Evolutionary conservation across 2,797 vertebrate species (phyloP).

Genomic region (Typhlichthys eigenmanni): DNA sequence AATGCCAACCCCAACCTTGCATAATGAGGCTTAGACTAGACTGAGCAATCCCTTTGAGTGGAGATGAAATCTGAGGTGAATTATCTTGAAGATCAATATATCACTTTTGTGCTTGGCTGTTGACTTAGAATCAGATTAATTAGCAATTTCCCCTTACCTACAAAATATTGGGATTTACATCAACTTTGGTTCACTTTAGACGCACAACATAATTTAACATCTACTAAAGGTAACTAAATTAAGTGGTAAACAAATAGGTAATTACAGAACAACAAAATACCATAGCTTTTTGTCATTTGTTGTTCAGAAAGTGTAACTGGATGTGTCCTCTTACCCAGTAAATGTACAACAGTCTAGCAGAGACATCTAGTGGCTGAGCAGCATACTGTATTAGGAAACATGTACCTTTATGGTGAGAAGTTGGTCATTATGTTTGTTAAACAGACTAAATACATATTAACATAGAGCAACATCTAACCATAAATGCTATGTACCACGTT

Average conservation of each 20-base stretch:
- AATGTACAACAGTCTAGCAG: conserved; percentile 41
- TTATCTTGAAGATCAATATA: no score
- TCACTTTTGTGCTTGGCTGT: background rate
- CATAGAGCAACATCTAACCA: no score
- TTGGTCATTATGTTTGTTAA: background rate
- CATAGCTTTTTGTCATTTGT: background rate
- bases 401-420: background rate
- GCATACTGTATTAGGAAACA: background rate
- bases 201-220: no score
- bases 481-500: background rate
- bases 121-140: background rate
- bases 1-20: no score
- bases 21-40: no score
- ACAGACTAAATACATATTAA: background rate
- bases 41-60: no score
- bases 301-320: background rate
- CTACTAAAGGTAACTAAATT: no score
- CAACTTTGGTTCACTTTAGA: background rate
- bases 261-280: background rate
- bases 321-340: background rate
- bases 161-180: background rate
- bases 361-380: conserved; percentile 70
- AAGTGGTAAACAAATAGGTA: background rate
- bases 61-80: no score
- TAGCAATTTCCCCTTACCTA: no score